phyloP scores from a whole-genome alignment of 1,140 invertebrate species.

The Macrobrachium nipponense region DNA sequence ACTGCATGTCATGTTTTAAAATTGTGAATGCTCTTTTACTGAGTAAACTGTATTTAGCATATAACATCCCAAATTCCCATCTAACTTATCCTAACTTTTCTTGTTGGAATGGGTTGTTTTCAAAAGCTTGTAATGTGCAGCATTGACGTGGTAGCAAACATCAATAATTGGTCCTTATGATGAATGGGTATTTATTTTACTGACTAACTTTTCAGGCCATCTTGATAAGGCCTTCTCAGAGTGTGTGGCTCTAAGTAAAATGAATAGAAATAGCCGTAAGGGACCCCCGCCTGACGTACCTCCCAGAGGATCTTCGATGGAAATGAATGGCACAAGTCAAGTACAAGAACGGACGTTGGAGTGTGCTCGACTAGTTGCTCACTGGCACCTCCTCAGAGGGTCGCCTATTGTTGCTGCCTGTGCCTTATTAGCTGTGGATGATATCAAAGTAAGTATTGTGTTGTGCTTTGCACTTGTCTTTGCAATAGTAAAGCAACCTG shows the following conservation, averaged over 20 bases:
- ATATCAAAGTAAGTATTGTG: conserved; percentile 65
- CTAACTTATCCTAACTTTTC: too few relatives aligned
- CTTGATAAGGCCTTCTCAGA: conserved; percentile 58
- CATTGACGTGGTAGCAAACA: too few relatives aligned
- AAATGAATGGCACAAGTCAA: conserved; percentile 29
- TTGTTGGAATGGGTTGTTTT: too few relatives aligned
- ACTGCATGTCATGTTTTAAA: too few relatives aligned
- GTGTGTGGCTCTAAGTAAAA: conserved; percentile 47
- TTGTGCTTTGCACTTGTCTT: neutral
- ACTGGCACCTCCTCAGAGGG: conserved; percentile 68
- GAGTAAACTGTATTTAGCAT: too few relatives aligned
- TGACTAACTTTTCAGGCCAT: conserved; percentile 41
- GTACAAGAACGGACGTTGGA: conserved; percentile 47
- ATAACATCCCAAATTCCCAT: too few relatives aligned
- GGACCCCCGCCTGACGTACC: conserved; percentile 39
- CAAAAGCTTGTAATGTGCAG: too few relatives aligned
- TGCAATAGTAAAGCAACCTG: neutral
- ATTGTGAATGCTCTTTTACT: too few relatives aligned
- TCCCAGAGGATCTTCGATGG: conserved; percentile 25
- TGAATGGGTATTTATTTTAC: too few relatives aligned
- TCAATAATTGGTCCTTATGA: too few relatives aligned
- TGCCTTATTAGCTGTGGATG: conserved; percentile 69
- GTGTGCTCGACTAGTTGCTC: conserved; percentile 65
- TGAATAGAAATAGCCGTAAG: conserved; percentile 25
- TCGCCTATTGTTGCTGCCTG: conserved; percentile 69